A percentile compares a stretch with the other conserved stretches of the same genome.
Evolutionary conservation across 2,888 invertebrate species (phyloP).

Genomic region (Drosophila mulleri): DNA sequence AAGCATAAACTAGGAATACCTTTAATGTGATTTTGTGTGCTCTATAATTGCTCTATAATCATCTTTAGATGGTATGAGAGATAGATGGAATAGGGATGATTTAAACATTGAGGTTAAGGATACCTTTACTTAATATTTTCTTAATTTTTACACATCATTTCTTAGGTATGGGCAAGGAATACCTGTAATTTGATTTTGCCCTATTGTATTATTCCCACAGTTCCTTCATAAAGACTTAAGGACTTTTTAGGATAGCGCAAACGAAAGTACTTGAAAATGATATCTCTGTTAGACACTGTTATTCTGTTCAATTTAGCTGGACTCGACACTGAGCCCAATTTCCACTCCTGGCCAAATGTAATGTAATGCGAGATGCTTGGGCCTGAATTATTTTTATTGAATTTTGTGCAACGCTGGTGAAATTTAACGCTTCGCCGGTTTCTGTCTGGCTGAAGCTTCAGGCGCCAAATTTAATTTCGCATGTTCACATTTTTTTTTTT

Average conservation of each 20-base stretch:
- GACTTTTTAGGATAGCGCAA: background rate
- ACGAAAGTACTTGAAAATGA: background rate
- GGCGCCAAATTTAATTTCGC: constrained; percentile 61
- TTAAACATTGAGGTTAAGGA: too few species aligned
- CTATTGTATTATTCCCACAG: too few species aligned
- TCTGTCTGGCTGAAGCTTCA: constrained; percentile 15
- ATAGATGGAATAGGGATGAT: too few species aligned
- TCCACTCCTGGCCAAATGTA: background rate
- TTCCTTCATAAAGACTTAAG: too few species aligned
- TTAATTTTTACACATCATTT: too few species aligned
- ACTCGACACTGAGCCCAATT: background rate
- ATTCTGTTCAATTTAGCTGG: constrained; percentile 1
- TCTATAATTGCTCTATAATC: too few species aligned
- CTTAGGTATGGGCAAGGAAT: too few species aligned
- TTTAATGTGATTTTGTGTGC: too few species aligned
- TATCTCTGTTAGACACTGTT: background rate
- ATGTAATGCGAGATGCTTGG: constrained; percentile 22
- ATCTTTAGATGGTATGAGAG: too few species aligned
- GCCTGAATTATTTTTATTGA: constrained; percentile 51
- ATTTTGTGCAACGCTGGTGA: constrained; percentile 50
- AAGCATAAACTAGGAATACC: too few species aligned
- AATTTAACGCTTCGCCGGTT: constrained; percentile 49
- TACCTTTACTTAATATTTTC: too few species aligned
- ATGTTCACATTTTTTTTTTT: constrained; percentile 3
- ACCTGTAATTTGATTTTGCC: too few species aligned